phyloP scores from a whole-genome alignment of 1,140 invertebrate genomes.

The Sminthurides bifidus region DNA sequence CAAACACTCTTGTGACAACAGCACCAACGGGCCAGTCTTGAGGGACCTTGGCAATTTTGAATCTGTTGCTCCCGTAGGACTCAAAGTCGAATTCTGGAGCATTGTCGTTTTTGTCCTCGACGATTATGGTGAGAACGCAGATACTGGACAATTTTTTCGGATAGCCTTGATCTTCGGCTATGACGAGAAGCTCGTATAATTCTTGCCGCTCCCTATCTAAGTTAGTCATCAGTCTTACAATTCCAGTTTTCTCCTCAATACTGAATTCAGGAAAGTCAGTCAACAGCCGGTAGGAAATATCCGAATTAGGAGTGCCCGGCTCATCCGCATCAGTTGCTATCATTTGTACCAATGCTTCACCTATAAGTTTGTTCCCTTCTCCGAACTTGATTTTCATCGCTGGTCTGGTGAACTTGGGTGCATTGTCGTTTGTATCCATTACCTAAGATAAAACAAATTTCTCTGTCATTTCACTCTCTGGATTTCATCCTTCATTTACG shows the following conservation, averaged over 20 bases:
- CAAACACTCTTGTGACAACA: conserved; percentile 52
- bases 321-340: conserved; percentile 42
- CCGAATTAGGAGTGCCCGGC: conserved; percentile 46
- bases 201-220: conserved; percentile 75
- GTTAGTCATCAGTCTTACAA: conserved; percentile 52
- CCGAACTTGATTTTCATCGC: conserved; percentile 38
- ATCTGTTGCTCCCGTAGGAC: background rate
- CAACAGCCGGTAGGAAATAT: conserved; percentile 60
- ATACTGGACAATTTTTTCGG: conserved; percentile 53
- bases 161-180: conserved; percentile 50
- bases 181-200: conserved; percentile 67
- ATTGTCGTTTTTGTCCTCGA: conserved; percentile 88
- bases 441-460: no score
- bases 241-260: conserved; percentile 63
- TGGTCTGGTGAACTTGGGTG: conserved; percentile 41
- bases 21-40: conserved; percentile 83
- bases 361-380: conserved; percentile 38
- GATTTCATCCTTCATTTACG: no score
- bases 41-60: conserved; percentile 65
- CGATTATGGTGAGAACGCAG: conserved; percentile 58
- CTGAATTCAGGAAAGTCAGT: conserved; percentile 72
- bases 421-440: conserved; percentile 41
- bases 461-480: no score
- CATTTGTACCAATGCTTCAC: conserved; percentile 39
- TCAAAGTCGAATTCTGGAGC: conserved; percentile 54